phyloP scores from a whole-genome alignment of 2,113 vertebrate species.

The Pelvicachromis taeniatus region DNA sequence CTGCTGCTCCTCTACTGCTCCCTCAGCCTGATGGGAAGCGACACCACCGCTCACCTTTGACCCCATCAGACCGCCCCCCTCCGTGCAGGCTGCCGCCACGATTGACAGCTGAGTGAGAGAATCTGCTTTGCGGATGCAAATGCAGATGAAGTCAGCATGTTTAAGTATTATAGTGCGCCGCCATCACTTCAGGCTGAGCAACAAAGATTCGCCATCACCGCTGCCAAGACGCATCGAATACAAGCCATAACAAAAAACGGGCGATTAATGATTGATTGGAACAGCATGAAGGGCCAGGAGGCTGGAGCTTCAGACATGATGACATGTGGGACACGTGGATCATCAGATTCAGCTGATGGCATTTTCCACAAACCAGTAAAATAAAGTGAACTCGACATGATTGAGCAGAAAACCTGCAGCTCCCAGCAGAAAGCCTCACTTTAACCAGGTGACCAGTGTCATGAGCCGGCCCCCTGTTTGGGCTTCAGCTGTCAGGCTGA shows the following conservation, averaged over 20 bases:
- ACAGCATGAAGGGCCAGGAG: background rate
- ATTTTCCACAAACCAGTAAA: background rate
- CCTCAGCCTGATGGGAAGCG: background rate
- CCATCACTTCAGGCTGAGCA: background rate
- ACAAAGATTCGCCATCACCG: background rate
- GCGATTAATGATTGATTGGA: too few species aligned
- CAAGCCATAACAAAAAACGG: background rate
- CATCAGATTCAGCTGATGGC: background rate
- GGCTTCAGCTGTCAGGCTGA: background rate
- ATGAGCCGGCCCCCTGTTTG: background rate
- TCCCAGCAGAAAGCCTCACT: background rate
- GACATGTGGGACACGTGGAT: background rate
- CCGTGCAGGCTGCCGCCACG: background rate
- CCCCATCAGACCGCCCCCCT: background rate
- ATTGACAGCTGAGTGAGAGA: background rate
- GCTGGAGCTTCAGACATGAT: background rate
- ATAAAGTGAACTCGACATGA: background rate
- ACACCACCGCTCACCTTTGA: conserved; percentile 12
- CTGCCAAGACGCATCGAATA: background rate
- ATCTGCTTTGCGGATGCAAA: conserved; percentile 10
- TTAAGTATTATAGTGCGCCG: conserved; percentile 33
- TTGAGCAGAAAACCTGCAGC: background rate
- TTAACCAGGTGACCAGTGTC: background rate
- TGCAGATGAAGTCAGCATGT: conserved; percentile 15
- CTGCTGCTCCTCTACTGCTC: background rate